Evolutionary conservation across 1,140 invertebrate genomes (phyloP).

Genomic region (Brachionus plicatilis): DNA sequence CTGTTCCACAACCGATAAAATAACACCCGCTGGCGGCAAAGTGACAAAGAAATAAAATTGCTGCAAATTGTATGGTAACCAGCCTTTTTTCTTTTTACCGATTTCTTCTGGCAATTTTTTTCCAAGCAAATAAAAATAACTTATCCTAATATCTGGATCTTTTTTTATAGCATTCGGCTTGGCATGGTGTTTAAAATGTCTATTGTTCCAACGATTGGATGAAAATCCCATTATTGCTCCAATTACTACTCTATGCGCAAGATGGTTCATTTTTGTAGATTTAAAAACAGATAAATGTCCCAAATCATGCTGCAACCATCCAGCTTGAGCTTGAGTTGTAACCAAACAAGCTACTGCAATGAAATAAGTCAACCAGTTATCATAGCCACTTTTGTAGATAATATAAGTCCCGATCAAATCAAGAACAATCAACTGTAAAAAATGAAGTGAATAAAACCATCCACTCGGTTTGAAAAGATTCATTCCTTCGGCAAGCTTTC

Average conservation of each 20-base stretch:
- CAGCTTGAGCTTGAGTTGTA: conserved; percentile 40
- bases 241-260: conserved; percentile 42
- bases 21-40: background rate
- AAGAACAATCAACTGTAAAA: conserved; percentile 10
- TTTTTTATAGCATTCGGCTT: conserved; percentile 53
- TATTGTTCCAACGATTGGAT: conserved; percentile 53
- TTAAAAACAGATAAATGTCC: conserved; percentile 44
- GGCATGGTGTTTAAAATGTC: conserved; percentile 54
- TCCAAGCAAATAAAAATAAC: conserved; percentile 51
- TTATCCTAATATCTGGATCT: conserved; percentile 52
- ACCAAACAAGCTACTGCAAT: background rate
- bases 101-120: conserved; percentile 11
- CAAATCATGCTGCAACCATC: conserved; percentile 44
- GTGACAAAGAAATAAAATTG: conserved; percentile 44
- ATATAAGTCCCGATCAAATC: background rate
- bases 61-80: conserved; percentile 45
- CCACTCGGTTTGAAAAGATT: background rate
- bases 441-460: background rate
- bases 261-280: conserved; percentile 38
- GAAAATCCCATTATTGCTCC: conserved; percentile 40
- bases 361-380: conserved; percentile 20
- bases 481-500: background rate
- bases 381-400: background rate
- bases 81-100: conserved; percentile 41
- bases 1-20: background rate